Conservation (phyloP, 1,140 invertebrate genomes). For the Hesperophylax magnus region DNA sequence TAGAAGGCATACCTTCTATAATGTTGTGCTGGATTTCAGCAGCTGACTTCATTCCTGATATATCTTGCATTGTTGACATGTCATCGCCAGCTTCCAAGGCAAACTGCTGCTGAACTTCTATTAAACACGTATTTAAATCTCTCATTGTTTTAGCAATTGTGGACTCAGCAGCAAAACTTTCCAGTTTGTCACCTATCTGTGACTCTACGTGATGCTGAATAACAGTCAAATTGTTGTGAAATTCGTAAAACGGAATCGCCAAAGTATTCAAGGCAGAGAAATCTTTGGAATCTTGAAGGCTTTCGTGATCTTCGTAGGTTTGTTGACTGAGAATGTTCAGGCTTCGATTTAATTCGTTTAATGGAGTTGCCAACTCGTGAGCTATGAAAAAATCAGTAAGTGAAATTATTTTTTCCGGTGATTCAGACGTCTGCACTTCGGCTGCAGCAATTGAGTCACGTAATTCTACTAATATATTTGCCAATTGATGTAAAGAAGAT, state of each 20-base stretch:
- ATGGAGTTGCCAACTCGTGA: conserved; percentile 62
- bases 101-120: conserved; percentile 68
- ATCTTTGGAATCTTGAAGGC: conserved; percentile 60
- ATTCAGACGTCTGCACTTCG: conserved; percentile 29
- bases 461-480: conserved; percentile 63
- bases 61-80: conserved; percentile 72
- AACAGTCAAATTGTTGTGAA: conserved; percentile 67
- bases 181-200: conserved; percentile 62
- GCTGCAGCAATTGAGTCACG: conserved; percentile 60
- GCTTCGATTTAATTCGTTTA: conserved; percentile 64
- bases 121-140: conserved; percentile 70
- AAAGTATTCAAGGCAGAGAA: conserved; percentile 66
- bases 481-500: conserved; percentile 57
- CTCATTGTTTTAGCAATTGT: conserved; percentile 69
- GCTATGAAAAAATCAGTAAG: conserved; percentile 63
- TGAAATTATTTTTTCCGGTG: conserved; percentile 59
- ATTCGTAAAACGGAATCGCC: conserved; percentile 69
- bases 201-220: conserved; percentile 68
- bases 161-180: conserved; percentile 57
- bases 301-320: conserved; percentile 62
- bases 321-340: conserved; percentile 62
- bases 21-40: conserved; percentile 62
- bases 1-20: conserved; percentile 26
- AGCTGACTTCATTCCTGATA: conserved; percentile 71
- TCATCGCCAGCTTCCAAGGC: conserved; percentile 65